Evolutionary conservation across 1,140 invertebrate species (phyloP), one percentile per base, ranked within the genome.

Genomic region (Drosophila lacertosa): DNA sequence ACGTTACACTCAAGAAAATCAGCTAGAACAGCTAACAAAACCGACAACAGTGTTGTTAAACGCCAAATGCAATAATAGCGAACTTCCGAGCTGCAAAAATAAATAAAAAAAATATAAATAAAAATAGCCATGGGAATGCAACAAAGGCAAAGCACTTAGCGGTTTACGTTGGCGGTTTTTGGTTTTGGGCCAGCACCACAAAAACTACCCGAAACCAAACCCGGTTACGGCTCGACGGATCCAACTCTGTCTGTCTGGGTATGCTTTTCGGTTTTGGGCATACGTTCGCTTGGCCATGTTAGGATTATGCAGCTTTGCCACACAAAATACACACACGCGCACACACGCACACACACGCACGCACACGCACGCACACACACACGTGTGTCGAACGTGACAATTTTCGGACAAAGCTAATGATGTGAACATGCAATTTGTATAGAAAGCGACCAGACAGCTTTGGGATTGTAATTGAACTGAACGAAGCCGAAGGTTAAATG

Each of bases 331-430:
- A 33, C 15, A 9, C 48, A 2, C 29, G 11, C 33, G 20, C 18
- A 37, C 51, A 57, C 22, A 79, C 77, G 71, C 40, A 44, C 42
- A 20, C 18, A 16, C 40, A 20, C 20, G 13, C 22, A 26, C 22
- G 40, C 48, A 33, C 15, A 9, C 48, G 0, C 29, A 16, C 33
- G 22, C 33, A 37, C 51, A 57, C 22, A 79, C 77, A 80, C 76
- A 80, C 60, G 77, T 80, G 77, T 76, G 57, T 55, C 57, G 77
- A 80, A 80, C 77, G 77, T 80, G 77, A 80, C 77, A 80, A 80
- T 80, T 80, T 80, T 79, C 77, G 77, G 77, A 75, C 77, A 79
- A 79, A 79, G 77, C 77, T 79, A 80, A 79, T 79, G 77, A 79
- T 80, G 77, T 65, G 77, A 75, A 74, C 77, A 65, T 62, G 77